Evolutionary conservation across 1,140 invertebrate species (phyloP), one percentile per base, ranked within the genome.

Genomic region (Aphidius gifuensis): DNA sequence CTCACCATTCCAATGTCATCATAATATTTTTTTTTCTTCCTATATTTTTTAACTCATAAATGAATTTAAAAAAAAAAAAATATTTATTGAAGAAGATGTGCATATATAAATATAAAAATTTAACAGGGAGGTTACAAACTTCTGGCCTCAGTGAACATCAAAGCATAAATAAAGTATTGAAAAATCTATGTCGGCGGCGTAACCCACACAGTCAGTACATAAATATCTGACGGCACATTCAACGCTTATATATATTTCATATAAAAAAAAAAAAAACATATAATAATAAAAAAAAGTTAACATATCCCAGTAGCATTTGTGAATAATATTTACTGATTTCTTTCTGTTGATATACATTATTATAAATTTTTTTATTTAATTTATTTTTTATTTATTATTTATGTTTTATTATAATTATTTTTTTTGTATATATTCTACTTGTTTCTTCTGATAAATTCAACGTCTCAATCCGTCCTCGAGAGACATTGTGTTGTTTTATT

Each of bases 381-480:
- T 16, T 16, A 16, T 16, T 32, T 32, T 32, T 32, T 32, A 0
- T 3, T 32, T 55, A n/a, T 42, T 42, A 7, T 11, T 8, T 44
- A 44, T 11, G 43, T 44, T 44, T 11, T 44, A n/a, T 9, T n/a
- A 42, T 32, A 7, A 6, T 23, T 38, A 5, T 39, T 55, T 55
- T 55, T 55, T 43, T 11, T 4, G 1, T 55, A 42, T n/a, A n/a
- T 40, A 40, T 32, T 42, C 40, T 43, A n/a, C 53, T 53, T 39
- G 43, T 53, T 16, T 71, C 58, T 68, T 71, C 56, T 64, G 71
- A 73, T 64, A 60, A 73, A 72, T 73, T 69, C 67, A 71, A 75
- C 66, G 69, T 71, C 69, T 74, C 71, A 77, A 74, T 77, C 69
- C 69, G 71, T 73, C 69, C 68, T 66, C 67, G 59, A 60, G 7